A percentile compares a stretch with the other conserved stretches of the same genome.
phyloP scores from a whole-genome alignment of 2,888 invertebrate genomes.

The Tetanocera ferruginea region DNA sequence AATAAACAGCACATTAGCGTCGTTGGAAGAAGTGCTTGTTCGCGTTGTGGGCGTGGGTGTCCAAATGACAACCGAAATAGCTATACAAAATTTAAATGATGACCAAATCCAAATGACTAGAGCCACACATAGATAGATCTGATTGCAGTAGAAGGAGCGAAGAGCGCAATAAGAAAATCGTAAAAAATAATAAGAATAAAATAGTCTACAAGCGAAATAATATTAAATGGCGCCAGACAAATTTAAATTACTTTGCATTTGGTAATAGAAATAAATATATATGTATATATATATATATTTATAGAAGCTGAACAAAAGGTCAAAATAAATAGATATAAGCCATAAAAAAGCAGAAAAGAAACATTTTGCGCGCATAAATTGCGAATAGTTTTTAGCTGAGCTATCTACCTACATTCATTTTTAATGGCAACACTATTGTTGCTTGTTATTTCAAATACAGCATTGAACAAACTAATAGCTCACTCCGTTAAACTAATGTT shows the following conservation, averaged over 20 bases:
- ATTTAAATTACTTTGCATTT: slow-evolving; percentile 28
- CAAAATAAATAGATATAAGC: not conserved
- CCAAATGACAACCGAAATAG: slow-evolving; percentile 1
- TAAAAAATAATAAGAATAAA: not conserved
- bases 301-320: not conserved
- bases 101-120: not conserved
- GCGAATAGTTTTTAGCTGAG: not conserved
- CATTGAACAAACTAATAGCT: too few species aligned
- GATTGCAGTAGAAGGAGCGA: not conserved
- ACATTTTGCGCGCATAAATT: not conserved
- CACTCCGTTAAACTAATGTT: too few species aligned
- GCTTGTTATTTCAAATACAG: too few species aligned
- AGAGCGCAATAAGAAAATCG: not conserved
- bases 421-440: too few species aligned
- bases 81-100: not conserved
- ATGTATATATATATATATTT: not conserved
- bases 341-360: not conserved
- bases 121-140: not conserved
- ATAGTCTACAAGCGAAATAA: not conserved
- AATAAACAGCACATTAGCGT: too few species aligned
- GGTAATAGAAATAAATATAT: slow-evolving; percentile 6
- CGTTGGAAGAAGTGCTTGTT: too few species aligned
- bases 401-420: too few species aligned
- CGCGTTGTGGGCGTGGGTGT: slow-evolving; percentile 1
- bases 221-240: slow-evolving; percentile 23